phyloP scores from a whole-genome alignment of 1,140 invertebrate species.

The Leguminivora glycinivorella region DNA sequence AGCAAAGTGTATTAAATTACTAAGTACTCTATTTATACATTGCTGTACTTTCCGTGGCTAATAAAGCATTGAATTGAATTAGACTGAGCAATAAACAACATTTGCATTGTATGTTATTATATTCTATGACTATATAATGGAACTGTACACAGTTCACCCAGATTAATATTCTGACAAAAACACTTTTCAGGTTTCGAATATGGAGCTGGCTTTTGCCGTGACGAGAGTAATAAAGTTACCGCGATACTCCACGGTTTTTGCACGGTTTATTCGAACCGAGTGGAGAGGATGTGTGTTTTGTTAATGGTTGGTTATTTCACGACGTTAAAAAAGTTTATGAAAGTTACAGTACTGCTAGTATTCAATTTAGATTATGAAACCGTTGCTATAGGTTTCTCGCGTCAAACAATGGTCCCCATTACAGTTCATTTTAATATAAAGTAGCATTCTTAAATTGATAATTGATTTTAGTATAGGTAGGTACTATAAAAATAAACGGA shows the following conservation, averaged over 20 bases:
- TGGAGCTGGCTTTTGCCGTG: background rate
- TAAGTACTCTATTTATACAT: too few species aligned
- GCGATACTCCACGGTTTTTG: slow-evolving; percentile 7
- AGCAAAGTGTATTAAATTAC: too few species aligned
- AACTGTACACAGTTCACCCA: background rate
- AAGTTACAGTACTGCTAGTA: background rate
- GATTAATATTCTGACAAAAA: background rate
- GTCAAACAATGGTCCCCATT: background rate
- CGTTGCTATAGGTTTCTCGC: background rate
- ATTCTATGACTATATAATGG: too few species aligned
- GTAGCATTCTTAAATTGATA: too few species aligned
- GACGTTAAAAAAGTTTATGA: background rate
- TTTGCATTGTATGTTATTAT: too few species aligned
- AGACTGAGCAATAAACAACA: too few species aligned
- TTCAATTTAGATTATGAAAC: background rate
- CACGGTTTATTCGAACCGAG: slow-evolving; percentile 1
- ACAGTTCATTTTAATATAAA: too few species aligned
- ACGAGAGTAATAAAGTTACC: slow-evolving; percentile 15
- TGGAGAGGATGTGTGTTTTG: slow-evolving; percentile 11
- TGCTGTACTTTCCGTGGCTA: too few species aligned
- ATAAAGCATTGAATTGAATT: too few species aligned
- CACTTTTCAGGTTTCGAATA: background rate
- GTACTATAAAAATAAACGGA: too few species aligned
- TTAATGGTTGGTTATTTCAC: slow-evolving; percentile 4
- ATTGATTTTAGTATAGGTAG: too few species aligned